These are phyloP conservation scores for Acrossocheilus fasciatus DNA, from an alignment of 2,797 vertebrate genomes.

Conservation along the genomic window DNA sequence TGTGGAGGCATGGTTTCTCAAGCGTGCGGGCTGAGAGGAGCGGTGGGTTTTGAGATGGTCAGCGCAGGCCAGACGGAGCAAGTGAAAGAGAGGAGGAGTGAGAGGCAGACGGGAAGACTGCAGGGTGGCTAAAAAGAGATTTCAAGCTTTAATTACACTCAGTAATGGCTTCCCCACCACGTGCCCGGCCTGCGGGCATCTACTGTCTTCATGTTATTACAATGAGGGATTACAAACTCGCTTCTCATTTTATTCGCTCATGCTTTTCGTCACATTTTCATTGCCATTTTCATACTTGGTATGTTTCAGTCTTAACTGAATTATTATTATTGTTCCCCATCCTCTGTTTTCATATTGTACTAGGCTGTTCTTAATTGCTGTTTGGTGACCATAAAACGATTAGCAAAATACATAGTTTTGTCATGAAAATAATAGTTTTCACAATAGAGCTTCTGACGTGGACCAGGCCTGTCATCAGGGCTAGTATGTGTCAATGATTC, in stretches of 20 bases:
- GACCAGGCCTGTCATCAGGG: background rate
- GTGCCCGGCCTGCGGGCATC: slow-evolving; percentile 41
- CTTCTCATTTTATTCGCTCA: slow-evolving; percentile 17
- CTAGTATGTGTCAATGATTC: background rate
- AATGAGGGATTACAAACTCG: slow-evolving; percentile 24
- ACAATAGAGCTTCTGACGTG: background rate
- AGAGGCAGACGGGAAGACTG: slow-evolving; percentile 53
- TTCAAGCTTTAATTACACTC: slow-evolving; percentile 59
- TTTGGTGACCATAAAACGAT: background rate
- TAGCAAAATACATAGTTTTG: background rate
- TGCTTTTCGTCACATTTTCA: background rate
- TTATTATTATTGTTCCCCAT: background rate
- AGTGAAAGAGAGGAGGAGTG: slow-evolving; percentile 6
- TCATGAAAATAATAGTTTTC: background rate
- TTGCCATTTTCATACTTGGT: background rate
- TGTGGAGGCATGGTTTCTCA: background rate
- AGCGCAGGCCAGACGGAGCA: slow-evolving; percentile 2
- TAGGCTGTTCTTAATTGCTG: background rate
- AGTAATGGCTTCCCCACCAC: slow-evolving; percentile 51
- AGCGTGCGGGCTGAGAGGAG: background rate
- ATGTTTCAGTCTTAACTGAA: background rate
- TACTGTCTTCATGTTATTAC: slow-evolving; percentile 48
- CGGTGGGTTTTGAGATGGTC: slow-evolving; percentile 11
- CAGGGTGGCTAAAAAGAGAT: slow-evolving; percentile 53
- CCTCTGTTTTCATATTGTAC: background rate